These are phyloP conservation scores for Microcebus griseorufus DNA, from an alignment of 2,113 vertebrate genomes.

Conservation along the genomic window DNA sequence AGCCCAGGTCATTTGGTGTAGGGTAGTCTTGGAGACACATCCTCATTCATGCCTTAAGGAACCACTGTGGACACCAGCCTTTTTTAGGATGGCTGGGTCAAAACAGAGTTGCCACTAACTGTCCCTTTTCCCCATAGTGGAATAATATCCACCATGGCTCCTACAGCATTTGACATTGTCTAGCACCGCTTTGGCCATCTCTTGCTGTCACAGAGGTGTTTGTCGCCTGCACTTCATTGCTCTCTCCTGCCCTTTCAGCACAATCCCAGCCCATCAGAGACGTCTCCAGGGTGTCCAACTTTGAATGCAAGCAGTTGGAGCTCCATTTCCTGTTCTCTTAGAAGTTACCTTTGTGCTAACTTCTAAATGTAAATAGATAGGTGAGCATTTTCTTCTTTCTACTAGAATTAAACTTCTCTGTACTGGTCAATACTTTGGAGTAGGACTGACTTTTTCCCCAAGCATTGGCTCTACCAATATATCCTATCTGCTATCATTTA, in stretches of 20 bases:
- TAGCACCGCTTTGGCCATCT: not conserved
- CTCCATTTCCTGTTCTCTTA: not conserved
- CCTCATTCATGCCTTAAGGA: not conserved
- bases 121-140: not conserved
- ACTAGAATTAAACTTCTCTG: not conserved
- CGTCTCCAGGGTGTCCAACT: not conserved
- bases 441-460: not conserved
- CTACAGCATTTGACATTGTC: not conserved
- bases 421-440: not conserved
- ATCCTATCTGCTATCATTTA: not conserved
- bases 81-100: not conserved
- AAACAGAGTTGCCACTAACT: not conserved
- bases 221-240: not conserved
- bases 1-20: not conserved
- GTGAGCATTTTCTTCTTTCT: not conserved
- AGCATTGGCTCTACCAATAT: not conserved
- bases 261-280: not conserved
- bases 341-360: not conserved
- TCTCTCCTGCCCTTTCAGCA: not conserved
- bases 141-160: not conserved
- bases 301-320: not conserved
- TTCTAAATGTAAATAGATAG: not conserved
- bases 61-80: no score
- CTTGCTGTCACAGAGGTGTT: not conserved
- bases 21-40: not conserved